Conservation (phyloP, 2,888 invertebrate species). For the Drosophila prostipennis region DNA sequence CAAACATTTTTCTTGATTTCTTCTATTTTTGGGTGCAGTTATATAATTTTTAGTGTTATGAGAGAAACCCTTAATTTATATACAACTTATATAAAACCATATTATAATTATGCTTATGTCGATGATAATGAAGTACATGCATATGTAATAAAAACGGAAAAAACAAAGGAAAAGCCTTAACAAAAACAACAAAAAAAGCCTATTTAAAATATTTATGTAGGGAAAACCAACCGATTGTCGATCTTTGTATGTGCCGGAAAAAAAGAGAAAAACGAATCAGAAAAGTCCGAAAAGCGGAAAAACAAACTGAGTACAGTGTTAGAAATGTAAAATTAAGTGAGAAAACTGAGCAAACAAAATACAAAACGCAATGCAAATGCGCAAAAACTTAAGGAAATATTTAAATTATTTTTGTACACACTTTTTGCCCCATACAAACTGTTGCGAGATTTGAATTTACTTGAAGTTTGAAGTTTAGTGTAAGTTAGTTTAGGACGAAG, state of each 20-base stretch:
- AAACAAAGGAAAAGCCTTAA: constrained; percentile 9
- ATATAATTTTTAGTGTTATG: constrained; percentile 53
- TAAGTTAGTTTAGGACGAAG: too few species aligned
- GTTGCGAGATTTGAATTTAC: too few species aligned
- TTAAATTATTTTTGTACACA: constrained; percentile 43
- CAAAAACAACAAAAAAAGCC: constrained; percentile 23
- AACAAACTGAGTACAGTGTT: constrained; percentile 62
- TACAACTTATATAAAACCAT: constrained; percentile 25
- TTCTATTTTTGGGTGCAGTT: constrained; percentile 66
- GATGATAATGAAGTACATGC: constrained; percentile 24
- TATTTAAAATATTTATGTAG: constrained; percentile 53
- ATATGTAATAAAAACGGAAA: constrained; percentile 17
- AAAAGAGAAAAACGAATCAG: constrained; percentile 23
- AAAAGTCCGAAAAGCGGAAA: constrained; percentile 13
- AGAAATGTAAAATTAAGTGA: constrained; percentile 38
- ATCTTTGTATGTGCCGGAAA: constrained; percentile 27
- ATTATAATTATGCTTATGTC: constrained; percentile 28
- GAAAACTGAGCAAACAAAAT: constrained; percentile 25
- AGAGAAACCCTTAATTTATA: constrained; percentile 31
- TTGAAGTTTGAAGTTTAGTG: too few species aligned
- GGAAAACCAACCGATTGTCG: constrained; percentile 19
- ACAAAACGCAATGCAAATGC: constrained; percentile 34
- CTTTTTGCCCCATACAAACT: constrained; percentile 3
- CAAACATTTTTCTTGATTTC: constrained; percentile 53
- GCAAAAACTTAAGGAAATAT: constrained; percentile 37